Evolutionary conservation across 2,797 vertebrate species (phyloP).

Genomic region (Babyrousa celebensis): DNA sequence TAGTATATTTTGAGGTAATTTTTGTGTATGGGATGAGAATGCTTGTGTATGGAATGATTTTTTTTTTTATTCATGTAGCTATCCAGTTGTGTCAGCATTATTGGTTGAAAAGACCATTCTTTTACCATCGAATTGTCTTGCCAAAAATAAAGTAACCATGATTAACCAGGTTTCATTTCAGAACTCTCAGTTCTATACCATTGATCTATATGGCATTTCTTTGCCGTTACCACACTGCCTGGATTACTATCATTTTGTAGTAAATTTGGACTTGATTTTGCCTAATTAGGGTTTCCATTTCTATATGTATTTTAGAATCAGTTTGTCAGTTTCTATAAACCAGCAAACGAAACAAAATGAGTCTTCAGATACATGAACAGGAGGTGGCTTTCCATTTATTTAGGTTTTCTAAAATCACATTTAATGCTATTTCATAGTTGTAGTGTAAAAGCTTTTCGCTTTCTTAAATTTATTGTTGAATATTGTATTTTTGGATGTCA

Average conservation of each 20-base stretch:
- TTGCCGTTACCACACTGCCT: not conserved
- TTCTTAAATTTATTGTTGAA: not conserved
- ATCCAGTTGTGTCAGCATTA: not conserved
- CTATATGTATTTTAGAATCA: not conserved
- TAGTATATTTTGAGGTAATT: constrained; percentile 27
- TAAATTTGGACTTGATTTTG: not conserved
- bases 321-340: not conserved
- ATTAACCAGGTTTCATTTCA: not conserved
- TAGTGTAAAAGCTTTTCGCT: not conserved
- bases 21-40: not conserved
- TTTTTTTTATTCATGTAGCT: not conserved
- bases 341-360: not conserved
- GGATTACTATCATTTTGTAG: not conserved
- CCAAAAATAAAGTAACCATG: not conserved
- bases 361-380: not conserved
- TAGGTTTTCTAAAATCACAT: not conserved
- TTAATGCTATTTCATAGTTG: not conserved
- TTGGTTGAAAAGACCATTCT: not conserved
- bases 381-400: not conserved
- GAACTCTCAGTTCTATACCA: not conserved
- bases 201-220: not conserved
- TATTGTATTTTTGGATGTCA: not conserved
- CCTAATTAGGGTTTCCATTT: not conserved
- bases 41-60: not conserved
- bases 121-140: not conserved